Evolutionary conservation across 2,888 invertebrate genomes (phyloP), one percentile per base, ranked within the genome.

Genomic region (Laothoe populi): DNA sequence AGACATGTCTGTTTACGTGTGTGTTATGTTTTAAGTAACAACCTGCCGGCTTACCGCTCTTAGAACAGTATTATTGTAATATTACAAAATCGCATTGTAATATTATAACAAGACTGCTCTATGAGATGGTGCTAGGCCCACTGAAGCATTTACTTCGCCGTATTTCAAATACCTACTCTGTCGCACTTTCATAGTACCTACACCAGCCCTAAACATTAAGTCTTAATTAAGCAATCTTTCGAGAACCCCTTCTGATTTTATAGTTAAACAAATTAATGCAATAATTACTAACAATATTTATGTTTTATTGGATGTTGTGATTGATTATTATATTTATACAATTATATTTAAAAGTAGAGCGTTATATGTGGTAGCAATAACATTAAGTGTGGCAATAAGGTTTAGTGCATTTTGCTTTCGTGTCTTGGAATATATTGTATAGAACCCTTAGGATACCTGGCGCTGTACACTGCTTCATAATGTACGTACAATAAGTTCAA

Each of bases 291-390:
- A 87, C 79, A 81, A 86, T 86, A 84, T 87, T 90, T 79, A 84
- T 79, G 77, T 87, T 91, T 87, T 87, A 88, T 88, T 88, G 81
- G 82, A 91, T 90, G 90, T 92, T 90, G 90, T 91, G 86, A 87
- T 82, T 87, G 84, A 88, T 82, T 80, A 83, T 79, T 83, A 84
- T 86, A 89, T 90, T 88, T 88, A 87, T 87, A 88, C 84, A 86
- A 82, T 82, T 81, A 82, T 83, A 84, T 82, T 78, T 78, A 78
- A 82, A 86, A 79, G 86, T 90, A 90, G 88, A 83, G 69, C 82
- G 73, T 82, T 90, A 81, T 84, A 86, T 91, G 88, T 90, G 82
- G 90, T 92, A 92, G 92, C 92, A 92, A 92, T 92, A 92, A 90
- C 64, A 71, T 81, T 89, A 90, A 88, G 90, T 86, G 86, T 91